Evolutionary conservation across 2,113 vertebrate species (phyloP).

Genomic region (Scomber scombrus): DNA sequence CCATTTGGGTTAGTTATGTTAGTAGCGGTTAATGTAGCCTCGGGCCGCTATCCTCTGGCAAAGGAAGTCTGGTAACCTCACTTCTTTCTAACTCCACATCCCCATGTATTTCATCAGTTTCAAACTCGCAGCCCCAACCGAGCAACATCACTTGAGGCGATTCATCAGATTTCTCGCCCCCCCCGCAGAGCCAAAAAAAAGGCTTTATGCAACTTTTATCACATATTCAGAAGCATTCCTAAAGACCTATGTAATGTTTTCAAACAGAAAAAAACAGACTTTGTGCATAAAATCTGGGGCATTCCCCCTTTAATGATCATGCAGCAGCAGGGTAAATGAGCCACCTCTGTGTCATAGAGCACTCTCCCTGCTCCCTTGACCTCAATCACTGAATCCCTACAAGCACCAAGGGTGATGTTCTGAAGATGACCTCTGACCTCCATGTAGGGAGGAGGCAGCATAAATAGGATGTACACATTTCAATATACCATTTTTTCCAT

Average conservation of each 20-base stretch:
- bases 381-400: slow-evolving; percentile 27
- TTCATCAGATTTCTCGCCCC: not conserved
- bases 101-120: slow-evolving; percentile 1
- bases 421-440: slow-evolving; percentile 14
- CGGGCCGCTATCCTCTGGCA: too few relatives aligned
- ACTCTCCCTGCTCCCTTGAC: slow-evolving; percentile 4
- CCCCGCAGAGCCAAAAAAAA: slow-evolving; percentile 1
- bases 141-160: not conserved
- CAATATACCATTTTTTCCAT: not conserved
- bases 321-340: slow-evolving; percentile 12
- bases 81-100: not conserved
- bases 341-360: not conserved
- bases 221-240: slow-evolving; percentile 2
- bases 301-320: slow-evolving; percentile 4
- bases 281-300: not conserved
- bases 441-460: not conserved
- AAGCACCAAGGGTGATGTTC: slow-evolving; percentile 9
- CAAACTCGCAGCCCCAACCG: not conserved
- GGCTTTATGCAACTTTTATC: not conserved
- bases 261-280: slow-evolving; percentile 31
- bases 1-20: too few relatives aligned
- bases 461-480: not conserved
- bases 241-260: too few relatives aligned
- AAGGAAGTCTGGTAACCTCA: too few relatives aligned
- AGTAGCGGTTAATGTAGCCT: too few relatives aligned